phyloP scores from a whole-genome alignment of 2,888 invertebrate genomes.

The Coenonympha glycerion region DNA sequence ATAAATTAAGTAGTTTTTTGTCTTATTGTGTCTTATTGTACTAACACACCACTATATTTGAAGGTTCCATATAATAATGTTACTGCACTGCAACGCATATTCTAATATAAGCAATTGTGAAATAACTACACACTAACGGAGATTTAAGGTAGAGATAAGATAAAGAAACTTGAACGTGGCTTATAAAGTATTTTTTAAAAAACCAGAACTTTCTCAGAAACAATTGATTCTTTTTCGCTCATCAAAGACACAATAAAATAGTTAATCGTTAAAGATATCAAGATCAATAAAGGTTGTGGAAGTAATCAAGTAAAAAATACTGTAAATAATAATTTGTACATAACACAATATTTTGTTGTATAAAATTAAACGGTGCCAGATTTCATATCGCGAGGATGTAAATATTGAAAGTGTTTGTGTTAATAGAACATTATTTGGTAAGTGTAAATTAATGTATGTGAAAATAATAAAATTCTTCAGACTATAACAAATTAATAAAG shows the following conservation, averaged over 20 bases:
- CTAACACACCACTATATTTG: slow-evolving; percentile 9
- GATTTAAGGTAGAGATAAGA: too few relatives aligned
- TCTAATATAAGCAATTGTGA: not conserved
- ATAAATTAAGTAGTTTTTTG: slow-evolving; percentile 16
- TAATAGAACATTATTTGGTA: slow-evolving; percentile 10
- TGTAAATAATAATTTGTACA: slow-evolving; percentile 7
- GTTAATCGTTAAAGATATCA: not conserved
- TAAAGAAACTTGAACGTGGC: too few relatives aligned
- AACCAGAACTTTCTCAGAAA: too few relatives aligned
- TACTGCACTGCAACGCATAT: not conserved
- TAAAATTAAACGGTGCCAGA: not conserved
- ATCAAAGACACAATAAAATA: too few relatives aligned
- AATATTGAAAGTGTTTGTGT: slow-evolving; percentile 24
- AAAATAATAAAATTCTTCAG: too few relatives aligned
- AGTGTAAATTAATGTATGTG: slow-evolving; percentile 14
- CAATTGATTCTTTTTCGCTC: too few relatives aligned
- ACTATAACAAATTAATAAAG: too few relatives aligned
- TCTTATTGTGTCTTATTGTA: slow-evolving; percentile 15
- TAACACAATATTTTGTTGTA: not conserved
- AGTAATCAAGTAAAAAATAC: not conserved
- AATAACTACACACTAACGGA: not conserved
- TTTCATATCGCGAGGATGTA: slow-evolving; percentile 10
- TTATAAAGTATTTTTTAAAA: too few relatives aligned
- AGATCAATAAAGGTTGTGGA: not conserved
- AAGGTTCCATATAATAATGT: not conserved